phyloP scores from a whole-genome alignment of 23 tunicate genomes.

The Ascidia mentula region DNA sequence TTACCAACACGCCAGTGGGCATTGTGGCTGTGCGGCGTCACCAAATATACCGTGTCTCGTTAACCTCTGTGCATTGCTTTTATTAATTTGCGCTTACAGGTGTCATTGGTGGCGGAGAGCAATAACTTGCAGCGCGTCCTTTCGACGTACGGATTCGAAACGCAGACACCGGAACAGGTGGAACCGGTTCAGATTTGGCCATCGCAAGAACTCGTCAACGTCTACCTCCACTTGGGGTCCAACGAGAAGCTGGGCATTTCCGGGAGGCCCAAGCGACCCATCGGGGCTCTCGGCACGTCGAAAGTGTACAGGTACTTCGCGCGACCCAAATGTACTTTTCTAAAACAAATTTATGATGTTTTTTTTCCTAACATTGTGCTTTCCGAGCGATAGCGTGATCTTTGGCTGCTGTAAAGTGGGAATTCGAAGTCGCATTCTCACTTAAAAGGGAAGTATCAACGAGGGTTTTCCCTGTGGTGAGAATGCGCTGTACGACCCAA shows the following conservation, averaged over 20 bases:
- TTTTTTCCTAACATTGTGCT: not conserved
- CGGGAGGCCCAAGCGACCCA: constrained; percentile 93
- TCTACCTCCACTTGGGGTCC: constrained; percentile 68
- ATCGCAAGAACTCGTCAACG: constrained; percentile 86
- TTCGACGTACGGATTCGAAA: constrained; percentile 77
- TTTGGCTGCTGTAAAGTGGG: not conserved
- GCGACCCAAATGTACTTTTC: too few relatives aligned
- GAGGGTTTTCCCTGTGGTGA: too few relatives aligned
- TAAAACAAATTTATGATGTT: too few relatives aligned
- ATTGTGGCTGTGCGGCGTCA: too few relatives aligned
- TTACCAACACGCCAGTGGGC: too few relatives aligned
- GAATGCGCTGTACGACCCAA: too few relatives aligned
- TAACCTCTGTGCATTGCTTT: too few relatives aligned
- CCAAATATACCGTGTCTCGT: too few relatives aligned
- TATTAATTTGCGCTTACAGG: too few relatives aligned
- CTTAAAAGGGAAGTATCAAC: too few relatives aligned
- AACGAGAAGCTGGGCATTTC: constrained; percentile 66
- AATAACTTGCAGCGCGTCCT: constrained; percentile 56
- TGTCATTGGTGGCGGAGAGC: constrained; percentile 82
- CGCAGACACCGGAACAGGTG: constrained; percentile 83
- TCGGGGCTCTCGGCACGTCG: constrained; percentile 82
- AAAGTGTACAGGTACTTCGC: constrained; percentile 79
- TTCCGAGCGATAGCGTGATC: not conserved
- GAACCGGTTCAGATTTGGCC: constrained; percentile 97
- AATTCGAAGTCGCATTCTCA: too few relatives aligned